Evolutionary conservation across 2,888 invertebrate genomes (phyloP).

Genomic region (Meiosimyza platycephala): DNA sequence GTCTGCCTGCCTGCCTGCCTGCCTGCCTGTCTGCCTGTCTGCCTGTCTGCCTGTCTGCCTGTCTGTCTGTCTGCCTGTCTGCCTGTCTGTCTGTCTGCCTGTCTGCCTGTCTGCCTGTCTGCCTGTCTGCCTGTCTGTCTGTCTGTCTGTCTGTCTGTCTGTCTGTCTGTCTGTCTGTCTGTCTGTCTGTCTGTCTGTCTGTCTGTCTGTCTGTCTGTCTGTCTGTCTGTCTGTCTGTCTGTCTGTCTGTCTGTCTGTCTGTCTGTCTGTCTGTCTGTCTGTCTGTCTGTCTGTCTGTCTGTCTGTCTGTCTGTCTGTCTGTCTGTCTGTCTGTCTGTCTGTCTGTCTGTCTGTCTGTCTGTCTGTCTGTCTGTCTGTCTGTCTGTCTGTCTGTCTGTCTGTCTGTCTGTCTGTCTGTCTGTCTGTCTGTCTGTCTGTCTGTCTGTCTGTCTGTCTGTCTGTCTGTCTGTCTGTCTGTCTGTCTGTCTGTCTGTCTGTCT

Average conservation of each 20-base stretch:
- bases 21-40: too few relatives aligned
- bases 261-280: conserved; percentile 20
- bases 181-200: conserved; percentile 17
- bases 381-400: conserved; percentile 20
- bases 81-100: too few relatives aligned
- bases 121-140: too few relatives aligned
- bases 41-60: too few relatives aligned
- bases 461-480: conserved; percentile 5
- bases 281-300: conserved; percentile 20
- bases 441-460: conserved; percentile 5
- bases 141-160: conserved; percentile 20
- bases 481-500: conserved; percentile 5
- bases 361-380: conserved; percentile 20
- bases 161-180: conserved; percentile 20
- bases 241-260: conserved; percentile 20
- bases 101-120: too few relatives aligned
- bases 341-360: conserved; percentile 20
- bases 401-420: conserved; percentile 18
- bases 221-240: conserved; percentile 18
- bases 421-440: conserved; percentile 12
- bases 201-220: conserved; percentile 15
- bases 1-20: too few relatives aligned
- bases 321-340: conserved; percentile 20
- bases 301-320: conserved; percentile 19
- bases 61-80: too few relatives aligned